Evolutionary conservation across 2,888 invertebrate species (phyloP).

Genomic region (Drosophila prolongata): DNA sequence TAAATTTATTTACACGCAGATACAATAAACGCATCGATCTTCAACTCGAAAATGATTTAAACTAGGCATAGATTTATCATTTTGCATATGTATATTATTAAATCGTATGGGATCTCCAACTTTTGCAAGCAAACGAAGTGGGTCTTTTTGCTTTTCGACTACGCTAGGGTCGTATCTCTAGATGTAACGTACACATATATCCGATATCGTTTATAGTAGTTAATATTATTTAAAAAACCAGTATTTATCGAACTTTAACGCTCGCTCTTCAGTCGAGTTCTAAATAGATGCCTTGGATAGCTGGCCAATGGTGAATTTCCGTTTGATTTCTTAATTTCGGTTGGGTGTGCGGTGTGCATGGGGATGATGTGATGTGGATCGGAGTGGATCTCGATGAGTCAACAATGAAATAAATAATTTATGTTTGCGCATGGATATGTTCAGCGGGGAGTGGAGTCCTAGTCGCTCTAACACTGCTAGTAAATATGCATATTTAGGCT

Average conservation of each 20-base stretch:
- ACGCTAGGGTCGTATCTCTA: constrained; percentile 65
- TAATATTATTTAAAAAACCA: constrained; percentile 60
- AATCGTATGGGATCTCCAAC: constrained; percentile 39
- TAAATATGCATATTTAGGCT: constrained; percentile 50
- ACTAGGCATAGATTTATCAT: constrained; percentile 34
- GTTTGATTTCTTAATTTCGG: neutral
- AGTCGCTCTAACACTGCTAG: constrained; percentile 56
- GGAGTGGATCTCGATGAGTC: constrained; percentile 57
- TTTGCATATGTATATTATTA: constrained; percentile 20
- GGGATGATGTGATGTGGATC: constrained; percentile 19
- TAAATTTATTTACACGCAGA: constrained; percentile 76
- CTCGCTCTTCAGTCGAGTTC: constrained; percentile 75
- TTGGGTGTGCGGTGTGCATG: constrained; percentile 21
- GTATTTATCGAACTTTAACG: constrained; percentile 78
- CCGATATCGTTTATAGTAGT: constrained; percentile 60
- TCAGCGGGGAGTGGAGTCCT: constrained; percentile 54
- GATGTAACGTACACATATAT: constrained; percentile 62
- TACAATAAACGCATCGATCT: constrained; percentile 72
- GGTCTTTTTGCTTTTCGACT: constrained; percentile 76
- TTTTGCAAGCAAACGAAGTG: constrained; percentile 53
- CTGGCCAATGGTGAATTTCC: constrained; percentile 39
- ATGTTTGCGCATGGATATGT: constrained; percentile 77
- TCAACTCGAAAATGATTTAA: constrained; percentile 42
- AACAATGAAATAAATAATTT: constrained; percentile 79
- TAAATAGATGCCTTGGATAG: constrained; percentile 50